These are phyloP conservation scores for Hoplostethus mediterraneus DNA, from an alignment of 2,797 vertebrate species.

Conservation along the genomic window DNA sequence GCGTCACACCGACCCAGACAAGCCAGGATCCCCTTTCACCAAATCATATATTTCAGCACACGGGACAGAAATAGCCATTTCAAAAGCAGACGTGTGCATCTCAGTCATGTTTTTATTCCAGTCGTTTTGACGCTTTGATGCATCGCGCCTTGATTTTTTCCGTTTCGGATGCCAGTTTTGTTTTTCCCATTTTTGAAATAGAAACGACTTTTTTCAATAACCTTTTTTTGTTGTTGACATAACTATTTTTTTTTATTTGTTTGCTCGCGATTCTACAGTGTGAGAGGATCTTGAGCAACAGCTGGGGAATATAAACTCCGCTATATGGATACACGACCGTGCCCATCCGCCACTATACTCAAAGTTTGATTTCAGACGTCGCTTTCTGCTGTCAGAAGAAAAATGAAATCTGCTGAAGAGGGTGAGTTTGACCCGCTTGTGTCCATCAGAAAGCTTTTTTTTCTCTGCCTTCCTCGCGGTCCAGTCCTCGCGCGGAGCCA, in stretches of 20 bases:
- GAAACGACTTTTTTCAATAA: background rate
- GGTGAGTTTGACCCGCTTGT: slow-evolving; percentile 79
- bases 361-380: slow-evolving; percentile 62
- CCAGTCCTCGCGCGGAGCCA: background rate
- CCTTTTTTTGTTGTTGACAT: background rate
- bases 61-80: slow-evolving; percentile 23
- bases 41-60: slow-evolving; percentile 25
- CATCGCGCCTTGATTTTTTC: background rate
- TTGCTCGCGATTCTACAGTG: background rate
- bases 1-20: slow-evolving; percentile 89
- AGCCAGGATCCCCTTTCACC: slow-evolving; percentile 74
- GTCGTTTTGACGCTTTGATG: slow-evolving; percentile 1
- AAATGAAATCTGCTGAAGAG: slow-evolving; percentile 96
- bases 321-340: slow-evolving; percentile 70
- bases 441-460: background rate
- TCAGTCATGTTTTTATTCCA: slow-evolving; percentile 6
- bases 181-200: slow-evolving; percentile 16
- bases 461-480: background rate
- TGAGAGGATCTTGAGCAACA: slow-evolving; percentile 47
- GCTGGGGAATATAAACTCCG: slow-evolving; percentile 45
- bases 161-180: slow-evolving; percentile 28
- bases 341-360: slow-evolving; percentile 40
- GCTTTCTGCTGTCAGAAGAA: slow-evolving; percentile 57
- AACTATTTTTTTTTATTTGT: background rate
- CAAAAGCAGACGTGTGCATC: background rate